Conservation (phyloP, 2,797 vertebrate species). For the Florisuga fusca region DNA sequence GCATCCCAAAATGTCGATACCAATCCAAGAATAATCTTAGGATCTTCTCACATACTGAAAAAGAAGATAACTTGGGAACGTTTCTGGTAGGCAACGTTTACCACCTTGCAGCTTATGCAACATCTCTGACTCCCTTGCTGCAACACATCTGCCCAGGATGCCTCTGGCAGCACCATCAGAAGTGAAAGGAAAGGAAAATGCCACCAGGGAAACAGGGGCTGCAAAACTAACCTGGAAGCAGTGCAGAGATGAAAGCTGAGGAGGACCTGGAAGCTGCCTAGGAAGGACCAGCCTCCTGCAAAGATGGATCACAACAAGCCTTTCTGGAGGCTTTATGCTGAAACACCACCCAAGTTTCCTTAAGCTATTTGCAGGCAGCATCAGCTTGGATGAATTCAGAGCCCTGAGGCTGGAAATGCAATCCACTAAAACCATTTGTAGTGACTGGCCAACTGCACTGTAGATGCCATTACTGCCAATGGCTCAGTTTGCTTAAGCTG, state of each 20-base stretch:
- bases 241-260: accelerated
- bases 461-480: background rate
- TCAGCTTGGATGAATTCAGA: background rate
- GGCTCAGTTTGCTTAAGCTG: background rate
- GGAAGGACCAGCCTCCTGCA: background rate
- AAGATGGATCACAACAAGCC: accelerated
- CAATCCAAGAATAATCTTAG: background rate
- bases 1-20: background rate
- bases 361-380: background rate
- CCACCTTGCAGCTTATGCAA: background rate
- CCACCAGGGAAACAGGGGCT: background rate
- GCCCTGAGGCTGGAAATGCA: background rate
- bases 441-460: background rate
- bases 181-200: accelerated
- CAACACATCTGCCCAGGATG: background rate
- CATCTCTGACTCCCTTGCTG: background rate
- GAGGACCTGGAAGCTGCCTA: background rate
- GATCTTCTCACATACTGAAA: background rate
- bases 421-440: background rate
- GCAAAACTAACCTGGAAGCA: background rate
- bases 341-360: background rate
- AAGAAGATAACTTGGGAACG: background rate
- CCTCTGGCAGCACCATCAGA: background rate
- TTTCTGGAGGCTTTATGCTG: background rate
- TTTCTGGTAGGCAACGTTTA: background rate